phyloP scores from a whole-genome alignment of 2,888 invertebrate genomes.

The Ypsolopha scabrella region DNA sequence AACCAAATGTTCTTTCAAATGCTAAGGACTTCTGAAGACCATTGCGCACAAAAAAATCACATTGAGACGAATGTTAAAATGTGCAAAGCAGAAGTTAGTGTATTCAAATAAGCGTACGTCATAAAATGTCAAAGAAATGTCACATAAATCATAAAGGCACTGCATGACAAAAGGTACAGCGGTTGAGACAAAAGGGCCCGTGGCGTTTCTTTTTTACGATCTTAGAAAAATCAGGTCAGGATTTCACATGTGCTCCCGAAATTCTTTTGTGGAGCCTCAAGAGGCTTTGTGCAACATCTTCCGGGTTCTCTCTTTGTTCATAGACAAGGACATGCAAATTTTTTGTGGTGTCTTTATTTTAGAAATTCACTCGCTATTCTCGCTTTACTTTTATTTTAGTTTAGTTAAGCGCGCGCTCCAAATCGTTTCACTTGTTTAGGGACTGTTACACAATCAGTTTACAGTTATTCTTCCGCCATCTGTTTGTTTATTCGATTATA shows the following conservation, averaged over 20 bases:
- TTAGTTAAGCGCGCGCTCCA: not conserved
- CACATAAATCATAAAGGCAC: slow-evolving; percentile 63
- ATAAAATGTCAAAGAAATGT: slow-evolving; percentile 60
- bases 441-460: not conserved
- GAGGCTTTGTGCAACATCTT: slow-evolving; percentile 53
- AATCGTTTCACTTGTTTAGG: not conserved
- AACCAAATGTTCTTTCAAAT: slow-evolving; percentile 66
- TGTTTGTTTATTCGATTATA: not conserved
- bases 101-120: slow-evolving; percentile 65
- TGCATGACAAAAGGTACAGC: slow-evolving; percentile 2
- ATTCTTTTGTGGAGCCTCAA: slow-evolving; percentile 24
- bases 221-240: slow-evolving; percentile 60
- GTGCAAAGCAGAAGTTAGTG: slow-evolving; percentile 58
- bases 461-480: not conserved
- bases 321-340: slow-evolving; percentile 45
- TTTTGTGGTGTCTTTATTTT: slow-evolving; percentile 31
- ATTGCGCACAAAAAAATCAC: slow-evolving; percentile 50
- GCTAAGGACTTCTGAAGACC: slow-evolving; percentile 40
- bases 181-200: slow-evolving; percentile 40
- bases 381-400: slow-evolving; percentile 16
- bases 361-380: slow-evolving; percentile 12
- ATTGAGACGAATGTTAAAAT: slow-evolving; percentile 48
- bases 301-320: slow-evolving; percentile 50
- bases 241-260: slow-evolving; percentile 57
- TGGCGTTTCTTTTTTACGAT: slow-evolving; percentile 38